phyloP scores from a whole-genome alignment of 2,888 invertebrate species.

The Scaptomyza tumidula region DNA sequence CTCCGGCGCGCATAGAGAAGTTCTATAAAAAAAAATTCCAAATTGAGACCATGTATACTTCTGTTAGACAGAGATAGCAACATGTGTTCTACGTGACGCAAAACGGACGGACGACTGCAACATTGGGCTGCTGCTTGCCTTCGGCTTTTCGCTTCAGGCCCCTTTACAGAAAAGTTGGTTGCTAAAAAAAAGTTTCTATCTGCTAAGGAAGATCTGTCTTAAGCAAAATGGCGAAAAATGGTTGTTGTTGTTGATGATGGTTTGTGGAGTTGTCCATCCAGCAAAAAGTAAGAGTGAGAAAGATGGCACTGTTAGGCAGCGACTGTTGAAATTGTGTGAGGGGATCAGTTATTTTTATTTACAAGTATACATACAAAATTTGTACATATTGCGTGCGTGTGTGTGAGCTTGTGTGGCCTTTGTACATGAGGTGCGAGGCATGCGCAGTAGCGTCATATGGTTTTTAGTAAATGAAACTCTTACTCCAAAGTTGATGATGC shows the following conservation, averaged over 20 bases:
- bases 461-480: constrained; percentile 46
- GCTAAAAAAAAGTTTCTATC: constrained; percentile 20
- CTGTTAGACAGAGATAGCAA: constrained; percentile 43
- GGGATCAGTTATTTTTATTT: constrained; percentile 71
- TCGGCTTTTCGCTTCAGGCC: constrained; percentile 58
- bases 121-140: constrained; percentile 2
- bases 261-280: constrained; percentile 1
- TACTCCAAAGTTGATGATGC: constrained; percentile 67
- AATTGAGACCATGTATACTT: constrained; percentile 51
- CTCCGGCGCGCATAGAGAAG: constrained; percentile 48
- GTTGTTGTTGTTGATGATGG: constrained; percentile 11
- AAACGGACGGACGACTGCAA: constrained; percentile 21
- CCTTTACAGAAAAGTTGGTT: constrained; percentile 38
- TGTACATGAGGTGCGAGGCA: constrained; percentile 61
- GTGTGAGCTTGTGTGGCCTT: constrained; percentile 22
- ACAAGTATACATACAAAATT: constrained; percentile 35
- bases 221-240: constrained; percentile 57
- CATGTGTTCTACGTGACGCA: constrained; percentile 60
- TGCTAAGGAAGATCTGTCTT: constrained; percentile 66
- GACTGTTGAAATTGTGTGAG: constrained; percentile 48
- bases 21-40: constrained; percentile 48
- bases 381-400: not conserved
- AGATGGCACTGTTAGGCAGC: constrained; percentile 66
- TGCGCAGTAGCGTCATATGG: constrained; percentile 69
- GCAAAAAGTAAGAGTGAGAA: constrained; percentile 23